Evolutionary conservation across 2,888 invertebrate genomes (phyloP).

Genomic region (Pristionchus entomophagus): DNA sequence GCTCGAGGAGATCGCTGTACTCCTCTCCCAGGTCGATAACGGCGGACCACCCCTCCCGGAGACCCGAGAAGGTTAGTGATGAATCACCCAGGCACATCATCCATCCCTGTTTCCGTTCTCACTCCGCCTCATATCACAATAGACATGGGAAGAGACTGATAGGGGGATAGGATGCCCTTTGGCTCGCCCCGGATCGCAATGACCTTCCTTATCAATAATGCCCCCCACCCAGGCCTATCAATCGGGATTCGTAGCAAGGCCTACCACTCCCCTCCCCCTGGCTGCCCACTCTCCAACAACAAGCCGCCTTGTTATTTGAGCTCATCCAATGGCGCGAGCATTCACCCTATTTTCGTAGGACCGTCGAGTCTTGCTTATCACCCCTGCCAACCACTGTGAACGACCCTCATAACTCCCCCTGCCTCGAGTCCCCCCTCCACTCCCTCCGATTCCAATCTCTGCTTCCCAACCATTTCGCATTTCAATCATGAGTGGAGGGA

Average conservation of each 20-base stretch:
- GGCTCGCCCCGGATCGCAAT: neutral
- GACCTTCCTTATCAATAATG: constrained; percentile 9
- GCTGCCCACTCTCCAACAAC: neutral
- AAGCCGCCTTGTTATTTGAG: constrained; percentile 2
- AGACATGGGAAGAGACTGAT: constrained; percentile 31
- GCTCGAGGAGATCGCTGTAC: constrained; percentile 31
- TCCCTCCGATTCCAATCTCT: neutral
- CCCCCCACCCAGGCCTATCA: neutral
- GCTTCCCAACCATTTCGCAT: constrained; percentile 35
- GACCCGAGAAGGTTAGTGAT: neutral
- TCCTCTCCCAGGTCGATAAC: neutral
- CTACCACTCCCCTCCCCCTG: neutral
- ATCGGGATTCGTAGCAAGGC: neutral
- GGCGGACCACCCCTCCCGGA: neutral
- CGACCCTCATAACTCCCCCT: neutral
- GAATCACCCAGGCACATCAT: too few relatives aligned
- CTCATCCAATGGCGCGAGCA: constrained; percentile 18
- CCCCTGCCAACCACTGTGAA: neutral
- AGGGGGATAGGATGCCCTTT: constrained; percentile 12
- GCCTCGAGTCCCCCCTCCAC: too few relatives aligned
- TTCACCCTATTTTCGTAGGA: constrained; percentile 22
- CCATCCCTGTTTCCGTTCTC: constrained; percentile 31
- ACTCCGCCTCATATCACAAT: neutral
- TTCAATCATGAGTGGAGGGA: constrained; percentile 14
- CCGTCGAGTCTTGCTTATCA: constrained; percentile 21